Base-by-base conservation (phyloP, 2,797 vertebrate genomes). In the Gorsachius magnificus region DNA sequence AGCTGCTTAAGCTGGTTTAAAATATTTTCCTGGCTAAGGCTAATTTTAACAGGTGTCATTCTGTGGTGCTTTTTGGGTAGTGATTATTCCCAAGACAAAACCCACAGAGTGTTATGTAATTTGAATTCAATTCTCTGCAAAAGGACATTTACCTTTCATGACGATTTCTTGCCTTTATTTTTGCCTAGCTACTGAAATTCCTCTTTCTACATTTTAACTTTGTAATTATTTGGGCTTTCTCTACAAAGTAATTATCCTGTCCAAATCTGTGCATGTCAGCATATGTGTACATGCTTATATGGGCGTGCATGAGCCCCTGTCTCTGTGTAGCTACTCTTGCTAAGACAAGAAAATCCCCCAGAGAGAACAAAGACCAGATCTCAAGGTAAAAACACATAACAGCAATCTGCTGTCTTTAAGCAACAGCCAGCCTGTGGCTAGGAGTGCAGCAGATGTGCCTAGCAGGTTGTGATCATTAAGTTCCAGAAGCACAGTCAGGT, bases 211-310 rank as follows among this genome's bases (percentile, higher is more conserved):
- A 25, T 38, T 86, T 50, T 68, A 68, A 13, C 13, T 63, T 38
- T 13, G 1, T 31, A 36, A 38, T 43, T 58, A 31, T 65, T 80
- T 79, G 10, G 31, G 5, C 8, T 6, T 75, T 84, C 46, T 82
- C n/a, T 71, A 48, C 4, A 82, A 74, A 33, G 16, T 35, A 74
- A 43, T 70, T 58, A 33, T 13, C 7, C 6, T 51, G 9, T 7
- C 16, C 36, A 48, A 3, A 10, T 43, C 16, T 46, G 11, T 31
- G 3, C 8, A 8, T 16, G 7, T 38, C 2, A 4, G 8, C 38
- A 28, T 14, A 41, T 0, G 0, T 12, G 13, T 17, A 10, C 8
- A 12, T 8, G 6, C 1, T 2, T n/a, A n/a, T 6, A 5, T n/a
- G 29, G 18, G 9, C 6, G 20, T 3, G 4, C 13, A 28, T 50